Evolutionary conservation across 2,113 vertebrate species (phyloP).

Genomic region (Halichoeres trimaculatus): DNA sequence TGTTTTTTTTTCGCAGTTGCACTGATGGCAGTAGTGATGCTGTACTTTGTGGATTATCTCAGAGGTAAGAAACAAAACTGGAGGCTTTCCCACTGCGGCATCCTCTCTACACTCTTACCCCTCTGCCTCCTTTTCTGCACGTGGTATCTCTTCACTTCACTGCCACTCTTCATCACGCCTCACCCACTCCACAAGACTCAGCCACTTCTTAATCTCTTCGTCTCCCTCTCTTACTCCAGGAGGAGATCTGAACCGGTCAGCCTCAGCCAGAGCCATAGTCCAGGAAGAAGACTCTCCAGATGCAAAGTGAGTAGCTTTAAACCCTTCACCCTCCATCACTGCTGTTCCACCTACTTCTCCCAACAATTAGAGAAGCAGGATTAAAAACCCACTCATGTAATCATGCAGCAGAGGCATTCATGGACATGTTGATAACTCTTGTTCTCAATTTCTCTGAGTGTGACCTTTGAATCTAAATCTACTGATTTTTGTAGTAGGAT

Average conservation of each 20-base stretch:
- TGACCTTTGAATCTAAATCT: background rate
- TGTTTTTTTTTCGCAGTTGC: conserved; percentile 82
- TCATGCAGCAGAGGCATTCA: conserved; percentile 17
- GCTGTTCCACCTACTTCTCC: conserved; percentile 22
- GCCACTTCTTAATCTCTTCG: conserved; percentile 22
- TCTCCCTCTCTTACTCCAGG: conserved; percentile 78
- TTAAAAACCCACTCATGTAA: conserved; percentile 21
- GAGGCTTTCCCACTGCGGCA: background rate
- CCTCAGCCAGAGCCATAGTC: conserved; percentile 86
- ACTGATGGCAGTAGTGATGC: conserved; percentile 87
- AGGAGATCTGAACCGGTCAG: conserved; percentile 92
- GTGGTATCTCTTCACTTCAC: conserved; percentile 11
- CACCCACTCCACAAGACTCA: background rate
- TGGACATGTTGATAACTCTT: background rate
- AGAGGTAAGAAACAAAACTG: conserved; percentile 81
- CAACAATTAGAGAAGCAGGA: conserved; percentile 34
- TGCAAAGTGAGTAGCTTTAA: conserved; percentile 85
- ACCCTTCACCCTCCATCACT: conserved; percentile 19
- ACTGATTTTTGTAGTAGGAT: no score
- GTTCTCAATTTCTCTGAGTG: background rate
- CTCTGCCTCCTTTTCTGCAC: background rate
- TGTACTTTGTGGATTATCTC: conserved; percentile 90
- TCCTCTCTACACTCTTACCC: background rate
- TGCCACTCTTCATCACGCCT: background rate
- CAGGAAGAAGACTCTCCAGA: conserved; percentile 80